These are phyloP conservation scores for Stegodyphus mimosarum DNA, from an alignment of 1,140 invertebrate species.

Conservation along the genomic window DNA sequence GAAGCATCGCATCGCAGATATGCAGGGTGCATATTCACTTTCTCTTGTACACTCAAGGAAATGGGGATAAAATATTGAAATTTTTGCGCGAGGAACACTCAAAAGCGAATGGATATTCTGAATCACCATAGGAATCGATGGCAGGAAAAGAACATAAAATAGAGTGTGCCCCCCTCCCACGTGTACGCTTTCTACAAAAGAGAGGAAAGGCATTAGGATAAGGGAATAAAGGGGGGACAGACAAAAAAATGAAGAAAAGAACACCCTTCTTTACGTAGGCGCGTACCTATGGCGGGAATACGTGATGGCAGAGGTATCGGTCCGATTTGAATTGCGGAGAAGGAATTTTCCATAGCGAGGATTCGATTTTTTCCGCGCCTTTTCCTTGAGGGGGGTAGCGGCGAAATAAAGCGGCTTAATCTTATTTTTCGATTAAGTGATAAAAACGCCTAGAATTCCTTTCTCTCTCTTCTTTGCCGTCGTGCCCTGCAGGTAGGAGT, in stretches of 20 bases:
- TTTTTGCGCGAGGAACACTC: not conserved
- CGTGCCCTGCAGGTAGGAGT: constrained; percentile 13
- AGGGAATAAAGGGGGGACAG: not conserved
- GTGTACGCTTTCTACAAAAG: constrained; percentile 49
- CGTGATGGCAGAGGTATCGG: constrained; percentile 14
- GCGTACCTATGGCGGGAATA: constrained; percentile 50
- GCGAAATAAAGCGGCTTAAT: constrained; percentile 59
- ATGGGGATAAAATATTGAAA: constrained; percentile 3
- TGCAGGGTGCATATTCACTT: no score
- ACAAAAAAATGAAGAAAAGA: constrained; percentile 17
- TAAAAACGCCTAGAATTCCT: constrained; percentile 59
- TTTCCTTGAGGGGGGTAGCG: not conserved
- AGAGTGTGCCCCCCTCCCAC: not conserved
- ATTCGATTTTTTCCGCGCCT: constrained; percentile 44
- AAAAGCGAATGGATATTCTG: constrained; percentile 46
- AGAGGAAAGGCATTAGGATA: not conserved
- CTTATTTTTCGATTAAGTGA: constrained; percentile 61
- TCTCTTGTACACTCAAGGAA: no score
- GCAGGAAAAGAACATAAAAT: constrained; percentile 49
- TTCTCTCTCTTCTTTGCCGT: constrained; percentile 3
- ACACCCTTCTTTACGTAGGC: constrained; percentile 41
- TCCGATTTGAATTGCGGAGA: constrained; percentile 50
- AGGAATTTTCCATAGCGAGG: constrained; percentile 37
- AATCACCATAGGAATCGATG: constrained; percentile 51
- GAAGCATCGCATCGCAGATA: no score